A percentile compares a stretch with the other conserved stretches of the same genome.
These are phyloP conservation scores for Phragmatobia fuliginosa DNA, from an alignment of 2,888 invertebrate species.

Conservation along the genomic window DNA sequence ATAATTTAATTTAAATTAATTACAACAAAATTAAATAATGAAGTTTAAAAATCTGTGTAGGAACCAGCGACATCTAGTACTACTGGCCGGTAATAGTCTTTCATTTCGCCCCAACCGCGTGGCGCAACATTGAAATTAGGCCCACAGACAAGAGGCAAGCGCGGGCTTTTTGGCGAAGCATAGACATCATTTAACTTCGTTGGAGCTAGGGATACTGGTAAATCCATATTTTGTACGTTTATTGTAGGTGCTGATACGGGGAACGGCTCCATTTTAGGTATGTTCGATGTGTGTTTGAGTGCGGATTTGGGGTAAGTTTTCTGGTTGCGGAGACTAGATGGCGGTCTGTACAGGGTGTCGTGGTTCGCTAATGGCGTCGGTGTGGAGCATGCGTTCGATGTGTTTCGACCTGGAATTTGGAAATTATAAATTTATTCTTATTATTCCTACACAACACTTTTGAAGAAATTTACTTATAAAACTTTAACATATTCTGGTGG, in stretches of 20 bases:
- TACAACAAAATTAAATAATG: slow-evolving; percentile 11
- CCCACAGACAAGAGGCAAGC: slow-evolving; percentile 75
- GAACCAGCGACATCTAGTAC: slow-evolving; percentile 88
- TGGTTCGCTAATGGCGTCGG: slow-evolving; percentile 80
- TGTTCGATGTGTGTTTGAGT: slow-evolving; percentile 69
- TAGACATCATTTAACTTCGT: slow-evolving; percentile 82
- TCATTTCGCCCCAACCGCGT: slow-evolving; percentile 92
- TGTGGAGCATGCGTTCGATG: slow-evolving; percentile 78
- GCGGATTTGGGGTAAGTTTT: slow-evolving; percentile 83
- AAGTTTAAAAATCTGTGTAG: slow-evolving; percentile 84
- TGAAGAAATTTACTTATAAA: no score
- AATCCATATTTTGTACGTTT: slow-evolving; percentile 66
- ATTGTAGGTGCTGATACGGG: slow-evolving; percentile 76
- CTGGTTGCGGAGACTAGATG: slow-evolving; percentile 79
- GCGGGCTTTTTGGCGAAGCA: slow-evolving; percentile 77
- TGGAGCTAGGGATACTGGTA: slow-evolving; percentile 77
- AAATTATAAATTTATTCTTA: neutral
- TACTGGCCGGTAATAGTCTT: slow-evolving; percentile 90
- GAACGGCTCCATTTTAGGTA: slow-evolving; percentile 84
- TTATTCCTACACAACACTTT: no score
- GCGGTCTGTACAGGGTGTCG: slow-evolving; percentile 84
- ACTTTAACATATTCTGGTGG: no score
- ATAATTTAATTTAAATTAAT: slow-evolving; percentile 32
- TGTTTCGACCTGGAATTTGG: slow-evolving; percentile 79
- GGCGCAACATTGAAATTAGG: slow-evolving; percentile 94